Evolutionary conservation across 2,113 vertebrate genomes (phyloP), one percentile per base, ranked within the genome.

Genomic region (Cebidichthys violaceus): DNA sequence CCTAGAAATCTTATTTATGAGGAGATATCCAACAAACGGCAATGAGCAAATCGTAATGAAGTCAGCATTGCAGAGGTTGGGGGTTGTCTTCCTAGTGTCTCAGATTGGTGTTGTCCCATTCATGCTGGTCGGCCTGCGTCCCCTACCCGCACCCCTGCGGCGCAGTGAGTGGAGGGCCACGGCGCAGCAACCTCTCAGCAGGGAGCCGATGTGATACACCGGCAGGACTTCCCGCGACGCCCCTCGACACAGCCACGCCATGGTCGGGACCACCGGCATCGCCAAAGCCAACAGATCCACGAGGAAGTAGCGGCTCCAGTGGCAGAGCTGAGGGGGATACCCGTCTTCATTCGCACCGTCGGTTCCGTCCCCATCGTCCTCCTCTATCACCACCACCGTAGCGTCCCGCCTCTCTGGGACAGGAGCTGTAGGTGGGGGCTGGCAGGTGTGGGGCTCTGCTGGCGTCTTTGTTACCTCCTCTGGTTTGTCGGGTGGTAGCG

Each of bases 221-320:
- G 98, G 98, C 89, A 97, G 90, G 31, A 94, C 96, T 54, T 96
- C 96, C 70, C 93, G 95, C 0, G 95, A 89, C 33, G 96, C 92
- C 0, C 97, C 96, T 13, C 96, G 95, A 90, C 97, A 98, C 79
- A 99, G 91, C 98, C 98, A 99, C n/a, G 97, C 97, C 86, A 99
- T 92, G 0, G 98, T 97, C 4, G 98, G 98, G 84, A 99, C 96
- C 0, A 97, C 96, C 0, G 98, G 98, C 85, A 97, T 95, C 9
- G 97, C 96, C 90, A 99, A 92, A 0, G 98, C 98, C 91, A 99
- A 86, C 80, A 99, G 95, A 91, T 99, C 98, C 77, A 99, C 95
- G 0, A 99, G 94, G 89, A 98, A 99, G 88, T 99, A 97, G 2
- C 96, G 96, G 90, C 98, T 99, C 98, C 98, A 99, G 94, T 98